Evolutionary conservation across 2,888 invertebrate species (phyloP).

Genomic region (Drosophila paramelanica): DNA sequence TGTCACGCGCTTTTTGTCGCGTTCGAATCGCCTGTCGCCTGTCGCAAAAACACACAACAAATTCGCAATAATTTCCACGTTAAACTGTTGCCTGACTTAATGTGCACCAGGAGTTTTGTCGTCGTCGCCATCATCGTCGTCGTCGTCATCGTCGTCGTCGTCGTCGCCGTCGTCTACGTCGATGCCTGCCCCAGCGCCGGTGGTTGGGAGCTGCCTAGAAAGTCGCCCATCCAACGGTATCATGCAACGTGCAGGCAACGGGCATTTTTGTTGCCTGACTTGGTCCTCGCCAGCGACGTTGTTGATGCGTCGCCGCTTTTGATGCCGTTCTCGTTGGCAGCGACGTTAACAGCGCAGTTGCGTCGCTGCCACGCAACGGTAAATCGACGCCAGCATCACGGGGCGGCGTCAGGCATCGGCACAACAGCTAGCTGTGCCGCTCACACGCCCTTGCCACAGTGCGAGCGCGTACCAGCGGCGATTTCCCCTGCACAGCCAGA

Average conservation of each 20-base stretch:
- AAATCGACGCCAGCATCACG: constrained; percentile 56
- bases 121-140: constrained; percentile 57
- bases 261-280: constrained; percentile 36
- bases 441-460: constrained; percentile 23
- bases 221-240: constrained; percentile 44
- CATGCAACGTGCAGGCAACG: constrained; percentile 42
- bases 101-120: constrained; percentile 82
- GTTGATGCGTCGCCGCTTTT: constrained; percentile 11
- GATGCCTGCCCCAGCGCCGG: constrained; percentile 44
- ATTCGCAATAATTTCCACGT: constrained; percentile 85
- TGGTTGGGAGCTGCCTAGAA: constrained; percentile 52
- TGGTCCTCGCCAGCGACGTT: constrained; percentile 43
- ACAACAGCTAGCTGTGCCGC: constrained; percentile 46
- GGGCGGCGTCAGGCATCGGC: constrained; percentile 61
- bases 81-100: constrained; percentile 83
- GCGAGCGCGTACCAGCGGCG: constrained; percentile 8
- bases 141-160: constrained; percentile 44
- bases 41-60: constrained; percentile 82
- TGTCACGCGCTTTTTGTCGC: constrained; percentile 33
- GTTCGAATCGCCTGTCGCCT: constrained; percentile 44
- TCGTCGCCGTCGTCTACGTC: constrained; percentile 26
- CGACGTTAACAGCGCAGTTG: constrained; percentile 32
- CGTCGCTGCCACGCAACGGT: constrained; percentile 70
- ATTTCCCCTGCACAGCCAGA: constrained; percentile 55
- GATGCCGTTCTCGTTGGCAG: constrained; percentile 3